Evolutionary conservation across 1,140 invertebrate genomes (phyloP), one percentile per base, ranked within the genome.

Genomic region (Lysiphlebus fabarum): DNA sequence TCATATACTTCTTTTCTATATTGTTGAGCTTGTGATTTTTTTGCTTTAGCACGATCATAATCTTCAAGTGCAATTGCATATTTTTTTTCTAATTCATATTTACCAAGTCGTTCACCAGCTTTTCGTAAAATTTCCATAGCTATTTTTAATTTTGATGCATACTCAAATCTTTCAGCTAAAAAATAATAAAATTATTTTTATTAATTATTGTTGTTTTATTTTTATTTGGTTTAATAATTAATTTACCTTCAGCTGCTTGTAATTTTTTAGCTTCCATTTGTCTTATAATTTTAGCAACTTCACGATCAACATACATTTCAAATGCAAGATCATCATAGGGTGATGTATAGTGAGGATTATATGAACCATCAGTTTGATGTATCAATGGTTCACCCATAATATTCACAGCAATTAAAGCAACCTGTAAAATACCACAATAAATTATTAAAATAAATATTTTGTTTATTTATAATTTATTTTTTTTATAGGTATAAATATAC

Each of bases 301-400:
- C 93, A n/a, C 88, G 87, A 75, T 96, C 94, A 7, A 96, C 93
- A 70, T 98, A 98, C 94, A 98, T 98, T 51, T 94, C 91, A 78
- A 96, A 96, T 0, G 93, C 90, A n/a, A 98, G 79, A 77, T 98
- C 94, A 72, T 98, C 94, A 67, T 93, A 91, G 0, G 92, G 88
- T 2, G 93, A 95, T 56, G 87, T 87, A 57, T 88, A 86, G 64
- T 86, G 83, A 11, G 84, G 82, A 68, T 83, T 81, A 55, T 77
- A 79, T 2, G 77, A 62, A 26, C 77, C 73, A 53, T 81, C 77
- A 3, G 74, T 68, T 65, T 81, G 71, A 49, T 75, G 70, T 1
- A 61, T 65, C 49, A 62, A 68, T 14, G 70, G 68, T 64, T 90
- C 88, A 1, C 92, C 92, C 7, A 94, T 85, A 26, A 90, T 83